phyloP scores from a whole-genome alignment of 2,113 vertebrate species.

The Calcarius ornatus region DNA sequence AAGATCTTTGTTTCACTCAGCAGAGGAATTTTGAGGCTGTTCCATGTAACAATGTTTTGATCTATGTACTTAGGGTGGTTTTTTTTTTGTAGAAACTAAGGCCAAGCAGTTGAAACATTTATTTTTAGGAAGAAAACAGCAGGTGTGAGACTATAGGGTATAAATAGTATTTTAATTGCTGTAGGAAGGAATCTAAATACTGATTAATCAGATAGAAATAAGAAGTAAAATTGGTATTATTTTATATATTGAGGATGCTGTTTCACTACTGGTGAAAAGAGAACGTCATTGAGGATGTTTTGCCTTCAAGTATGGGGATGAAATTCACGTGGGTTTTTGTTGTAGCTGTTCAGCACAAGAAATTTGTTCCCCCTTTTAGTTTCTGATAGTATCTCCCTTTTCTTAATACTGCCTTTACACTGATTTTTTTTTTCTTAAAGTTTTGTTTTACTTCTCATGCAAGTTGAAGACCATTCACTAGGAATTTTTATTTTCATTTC shows the following conservation, averaged over 20 bases:
- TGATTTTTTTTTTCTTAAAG: neutral
- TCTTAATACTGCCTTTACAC: neutral
- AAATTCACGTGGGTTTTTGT: neutral
- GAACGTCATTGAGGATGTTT: neutral
- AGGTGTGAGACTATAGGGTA: neutral
- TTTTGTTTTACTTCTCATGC: neutral
- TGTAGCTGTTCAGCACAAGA: neutral
- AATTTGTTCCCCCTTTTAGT: accelerated
- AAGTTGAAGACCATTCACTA: neutral
- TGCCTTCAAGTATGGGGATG: neutral
- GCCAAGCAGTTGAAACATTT: neutral
- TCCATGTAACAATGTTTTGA: neutral
- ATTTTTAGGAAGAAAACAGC: neutral
- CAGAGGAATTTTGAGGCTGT: neutral
- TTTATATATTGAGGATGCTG: neutral
- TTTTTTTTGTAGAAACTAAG: neutral
- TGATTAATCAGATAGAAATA: neutral
- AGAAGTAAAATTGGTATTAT: neutral
- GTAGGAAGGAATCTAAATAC: neutral
- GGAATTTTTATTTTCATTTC: neutral
- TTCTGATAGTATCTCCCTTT: neutral
- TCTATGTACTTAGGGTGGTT: neutral
- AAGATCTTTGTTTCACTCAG: neutral
- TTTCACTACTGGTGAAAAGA: neutral
- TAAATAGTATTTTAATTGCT: conserved; percentile 7